Evolutionary conservation across 2,797 vertebrate genomes (phyloP).

Genomic region (Myotis vivesi): DNA sequence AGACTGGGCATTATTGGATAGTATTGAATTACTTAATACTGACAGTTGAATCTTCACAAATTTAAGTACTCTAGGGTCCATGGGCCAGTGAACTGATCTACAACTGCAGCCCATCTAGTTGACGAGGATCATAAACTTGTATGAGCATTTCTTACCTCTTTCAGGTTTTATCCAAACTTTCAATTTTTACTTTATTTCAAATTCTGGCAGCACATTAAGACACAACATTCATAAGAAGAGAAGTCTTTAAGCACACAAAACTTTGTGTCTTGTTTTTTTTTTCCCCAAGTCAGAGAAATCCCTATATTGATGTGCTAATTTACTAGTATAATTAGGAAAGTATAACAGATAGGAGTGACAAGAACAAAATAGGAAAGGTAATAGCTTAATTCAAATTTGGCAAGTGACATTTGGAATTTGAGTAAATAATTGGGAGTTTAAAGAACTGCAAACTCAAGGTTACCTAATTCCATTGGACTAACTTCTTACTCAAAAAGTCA

Average conservation of each 20-base stretch:
- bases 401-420: background rate
- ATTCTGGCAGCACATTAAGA: background rate
- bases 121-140: background rate
- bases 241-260: background rate
- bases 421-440: background rate
- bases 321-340: background rate
- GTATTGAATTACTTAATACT: background rate
- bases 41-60: background rate
- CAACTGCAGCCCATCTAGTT: background rate
- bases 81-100: background rate
- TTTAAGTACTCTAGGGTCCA: background rate
- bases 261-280: background rate
- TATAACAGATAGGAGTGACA: background rate
- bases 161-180: background rate
- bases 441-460: background rate
- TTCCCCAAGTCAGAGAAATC: background rate
- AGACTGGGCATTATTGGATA: background rate
- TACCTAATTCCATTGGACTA: background rate
- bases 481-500: background rate
- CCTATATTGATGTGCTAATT: background rate
- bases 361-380: background rate
- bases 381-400: background rate
- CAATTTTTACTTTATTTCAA: background rate
- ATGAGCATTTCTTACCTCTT: background rate
- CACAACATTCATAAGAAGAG: background rate